A percentile compares a stretch with the other conserved stretches of the same genome.
Evolutionary conservation across 2,797 vertebrate species (phyloP).

Genomic region (Serranus cabrilla): DNA sequence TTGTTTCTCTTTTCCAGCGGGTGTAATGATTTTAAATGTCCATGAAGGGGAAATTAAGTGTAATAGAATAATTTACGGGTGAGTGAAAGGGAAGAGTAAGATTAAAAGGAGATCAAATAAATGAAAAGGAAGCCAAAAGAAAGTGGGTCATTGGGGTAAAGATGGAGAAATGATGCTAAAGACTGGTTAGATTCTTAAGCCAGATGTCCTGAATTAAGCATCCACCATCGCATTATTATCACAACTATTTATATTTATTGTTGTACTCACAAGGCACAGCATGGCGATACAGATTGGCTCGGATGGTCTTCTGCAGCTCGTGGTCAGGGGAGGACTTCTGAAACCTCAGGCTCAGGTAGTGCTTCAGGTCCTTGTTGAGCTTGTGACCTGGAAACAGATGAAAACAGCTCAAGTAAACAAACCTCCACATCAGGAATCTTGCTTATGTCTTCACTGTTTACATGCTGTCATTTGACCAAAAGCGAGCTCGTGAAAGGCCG

Average conservation of each 20-base stretch:
- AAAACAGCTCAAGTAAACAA: slow-evolving; percentile 43
- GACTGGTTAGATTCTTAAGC: slow-evolving; percentile 24
- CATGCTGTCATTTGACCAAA: slow-evolving; percentile 26
- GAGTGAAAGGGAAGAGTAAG: slow-evolving; percentile 26
- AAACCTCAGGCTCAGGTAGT: slow-evolving; percentile 94
- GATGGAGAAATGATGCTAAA: slow-evolving; percentile 28
- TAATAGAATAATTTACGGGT: slow-evolving; percentile 15
- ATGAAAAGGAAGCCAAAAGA: slow-evolving; percentile 26
- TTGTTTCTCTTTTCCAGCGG: slow-evolving; percentile 12
- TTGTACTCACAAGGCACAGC: slow-evolving; percentile 98
- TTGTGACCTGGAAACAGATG: slow-evolving; percentile 87
- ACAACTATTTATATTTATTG: not conserved
- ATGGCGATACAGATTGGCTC: slow-evolving; percentile 96
- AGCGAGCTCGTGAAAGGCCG: slow-evolving; percentile 13
- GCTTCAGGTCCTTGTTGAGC: slow-evolving; percentile 93
- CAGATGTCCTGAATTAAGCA: slow-evolving; percentile 28
- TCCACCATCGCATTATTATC: not conserved
- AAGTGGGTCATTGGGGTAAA: slow-evolving; percentile 41
- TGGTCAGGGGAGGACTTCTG: slow-evolving; percentile 95
- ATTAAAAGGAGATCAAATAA: slow-evolving; percentile 36
- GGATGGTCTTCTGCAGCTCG: slow-evolving; percentile 94
- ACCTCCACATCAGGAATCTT: not conserved
- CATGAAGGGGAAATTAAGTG: slow-evolving; percentile 20
- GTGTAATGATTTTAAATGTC: not conserved
- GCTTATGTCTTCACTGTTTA: not conserved